Conservation (phyloP, 2,797 vertebrate species). For the Eidolon dupreanum region DNA sequence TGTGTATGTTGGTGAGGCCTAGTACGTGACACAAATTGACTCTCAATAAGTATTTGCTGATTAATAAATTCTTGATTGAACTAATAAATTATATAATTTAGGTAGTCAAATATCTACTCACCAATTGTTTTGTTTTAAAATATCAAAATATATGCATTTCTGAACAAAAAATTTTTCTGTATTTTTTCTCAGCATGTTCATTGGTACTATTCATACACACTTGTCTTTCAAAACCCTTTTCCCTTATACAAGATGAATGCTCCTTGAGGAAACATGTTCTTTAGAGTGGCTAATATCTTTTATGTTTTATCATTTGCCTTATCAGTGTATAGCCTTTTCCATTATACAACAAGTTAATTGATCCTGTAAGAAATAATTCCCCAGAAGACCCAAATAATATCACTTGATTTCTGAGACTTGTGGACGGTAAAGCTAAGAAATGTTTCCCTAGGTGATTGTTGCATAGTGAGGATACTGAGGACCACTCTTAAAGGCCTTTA, state of each 20-base stretch:
- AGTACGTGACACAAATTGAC: not conserved
- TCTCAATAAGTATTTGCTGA: not conserved
- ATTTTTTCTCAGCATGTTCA: not conserved
- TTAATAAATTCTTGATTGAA: not conserved
- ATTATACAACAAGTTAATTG: not conserved
- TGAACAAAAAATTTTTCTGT: not conserved
- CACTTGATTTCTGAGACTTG: slow-evolving; percentile 30
- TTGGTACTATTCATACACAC: not conserved
- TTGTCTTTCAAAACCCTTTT: not conserved
- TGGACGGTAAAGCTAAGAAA: not conserved
- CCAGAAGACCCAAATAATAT: not conserved
- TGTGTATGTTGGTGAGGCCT: not conserved
- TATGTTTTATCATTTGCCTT: slow-evolving; percentile 2
- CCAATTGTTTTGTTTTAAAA: not conserved
- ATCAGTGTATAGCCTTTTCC: not conserved
- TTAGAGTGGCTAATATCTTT: not conserved
- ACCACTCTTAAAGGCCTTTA: not conserved
- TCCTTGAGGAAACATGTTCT: not conserved
- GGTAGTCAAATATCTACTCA: not conserved
- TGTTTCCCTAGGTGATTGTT: not conserved
- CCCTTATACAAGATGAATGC: not conserved
- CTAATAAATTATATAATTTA: not conserved
- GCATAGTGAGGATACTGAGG: not conserved
- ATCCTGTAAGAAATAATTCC: not conserved
- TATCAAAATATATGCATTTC: not conserved